Conservation (phyloP, 2,888 invertebrate genomes). For the Volucella bombylans region DNA sequence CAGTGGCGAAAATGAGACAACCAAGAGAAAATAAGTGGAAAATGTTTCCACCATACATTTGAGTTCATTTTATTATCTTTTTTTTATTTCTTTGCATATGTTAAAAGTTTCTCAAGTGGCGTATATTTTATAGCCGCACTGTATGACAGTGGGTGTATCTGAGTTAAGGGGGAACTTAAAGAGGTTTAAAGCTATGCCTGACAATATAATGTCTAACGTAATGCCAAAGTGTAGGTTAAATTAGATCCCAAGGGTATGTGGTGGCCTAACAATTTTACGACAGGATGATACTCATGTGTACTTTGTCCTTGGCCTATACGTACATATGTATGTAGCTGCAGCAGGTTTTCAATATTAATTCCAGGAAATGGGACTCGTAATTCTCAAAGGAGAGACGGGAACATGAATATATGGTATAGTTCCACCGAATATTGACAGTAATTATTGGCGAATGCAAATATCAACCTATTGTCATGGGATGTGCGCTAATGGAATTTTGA, state of each 20-base stretch:
- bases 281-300: no score
- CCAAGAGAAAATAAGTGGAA: constrained; percentile 57
- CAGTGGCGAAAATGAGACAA: constrained; percentile 56
- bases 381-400: no score
- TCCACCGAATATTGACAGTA: no score
- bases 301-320: no score
- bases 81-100: background rate
- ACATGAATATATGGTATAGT: no score
- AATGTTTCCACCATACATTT: constrained; percentile 41
- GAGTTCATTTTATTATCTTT: background rate
- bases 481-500: no score
- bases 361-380: no score
- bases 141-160: background rate
- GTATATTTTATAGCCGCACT: background rate
- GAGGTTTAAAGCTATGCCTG: constrained; percentile 19
- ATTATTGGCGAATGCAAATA: no score
- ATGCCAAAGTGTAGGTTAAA: background rate
- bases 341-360: no score
- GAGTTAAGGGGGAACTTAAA: constrained; percentile 18
- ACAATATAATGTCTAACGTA: background rate
- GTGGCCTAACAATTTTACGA: no score
- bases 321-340: no score
- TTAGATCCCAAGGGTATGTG: background rate
- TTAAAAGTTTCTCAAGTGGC: constrained; percentile 23
- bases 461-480: no score